Evolutionary conservation across 64 coral and sea anemone genomes (phyloP).

Genomic region (Stylophora pistillata): DNA sequence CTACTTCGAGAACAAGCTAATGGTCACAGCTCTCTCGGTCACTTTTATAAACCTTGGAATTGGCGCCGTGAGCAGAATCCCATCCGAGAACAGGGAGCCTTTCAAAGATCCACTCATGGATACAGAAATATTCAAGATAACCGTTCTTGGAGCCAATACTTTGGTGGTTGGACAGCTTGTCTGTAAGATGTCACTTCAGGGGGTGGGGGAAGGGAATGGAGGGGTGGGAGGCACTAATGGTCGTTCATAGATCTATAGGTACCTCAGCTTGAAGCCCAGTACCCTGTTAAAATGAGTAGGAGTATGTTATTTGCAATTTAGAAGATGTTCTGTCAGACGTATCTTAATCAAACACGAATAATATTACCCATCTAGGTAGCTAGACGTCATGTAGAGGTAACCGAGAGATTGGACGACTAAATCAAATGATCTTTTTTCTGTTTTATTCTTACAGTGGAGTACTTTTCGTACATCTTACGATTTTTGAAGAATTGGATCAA

Average conservation of each 20-base stretch:
- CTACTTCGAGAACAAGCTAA: constrained; percentile 38
- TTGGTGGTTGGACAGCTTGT: not conserved
- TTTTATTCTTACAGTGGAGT: not conserved
- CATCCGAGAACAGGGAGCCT: not conserved
- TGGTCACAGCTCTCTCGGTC: constrained; percentile 28
- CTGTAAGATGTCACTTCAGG: not conserved
- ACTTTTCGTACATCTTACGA: not conserved
- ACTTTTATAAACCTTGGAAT: constrained; percentile 50
- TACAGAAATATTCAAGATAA: not conserved
- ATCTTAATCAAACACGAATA: no score
- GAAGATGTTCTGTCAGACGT: no score
- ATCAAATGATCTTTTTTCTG: not conserved
- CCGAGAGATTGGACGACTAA: no score
- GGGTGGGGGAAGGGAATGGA: no score
- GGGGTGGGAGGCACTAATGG: no score
- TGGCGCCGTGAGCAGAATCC: constrained; percentile 42
- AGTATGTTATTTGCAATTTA: no score
- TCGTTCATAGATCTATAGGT: no score
- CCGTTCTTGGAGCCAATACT: not conserved
- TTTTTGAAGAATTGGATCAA: not conserved
- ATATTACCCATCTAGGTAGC: no score
- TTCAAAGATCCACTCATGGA: not conserved
- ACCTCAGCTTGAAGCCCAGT: no score
- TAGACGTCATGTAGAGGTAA: no score
- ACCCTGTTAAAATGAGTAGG: no score